Evolutionary conservation across 2,797 vertebrate genomes (phyloP).

Genomic region (Etheostoma perlongum): DNA sequence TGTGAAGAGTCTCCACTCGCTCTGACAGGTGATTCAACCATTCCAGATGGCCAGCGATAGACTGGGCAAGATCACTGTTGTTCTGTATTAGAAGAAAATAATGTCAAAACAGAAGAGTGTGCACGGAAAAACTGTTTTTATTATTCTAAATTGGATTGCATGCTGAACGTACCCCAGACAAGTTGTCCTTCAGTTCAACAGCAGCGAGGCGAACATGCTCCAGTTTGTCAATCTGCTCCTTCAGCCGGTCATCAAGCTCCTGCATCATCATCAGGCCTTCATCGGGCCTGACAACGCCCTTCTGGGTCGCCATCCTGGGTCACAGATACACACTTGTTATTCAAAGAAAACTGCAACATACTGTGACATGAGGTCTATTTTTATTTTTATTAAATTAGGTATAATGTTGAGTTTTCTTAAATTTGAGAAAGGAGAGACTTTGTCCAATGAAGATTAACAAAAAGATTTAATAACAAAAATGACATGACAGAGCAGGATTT

Average conservation of each 20-base stretch:
- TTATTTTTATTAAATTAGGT: too few species aligned
- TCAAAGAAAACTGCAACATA: neutral
- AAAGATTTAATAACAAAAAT: too few species aligned
- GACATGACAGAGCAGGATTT: too few species aligned
- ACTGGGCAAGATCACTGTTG: slow-evolving; percentile 77
- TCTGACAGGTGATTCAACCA: slow-evolving; percentile 83
- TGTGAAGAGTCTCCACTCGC: slow-evolving; percentile 84
- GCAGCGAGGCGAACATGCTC: slow-evolving; percentile 84
- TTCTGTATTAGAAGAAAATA: slow-evolving; percentile 56
- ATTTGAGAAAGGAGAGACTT: too few species aligned
- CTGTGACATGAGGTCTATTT: neutral
- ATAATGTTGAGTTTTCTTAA: too few species aligned
- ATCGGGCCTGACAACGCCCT: slow-evolving; percentile 50
- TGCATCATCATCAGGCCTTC: slow-evolving; percentile 87
- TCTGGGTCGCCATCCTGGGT: slow-evolving; percentile 71
- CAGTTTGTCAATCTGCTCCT: slow-evolving; percentile 86
- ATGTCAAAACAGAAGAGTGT: neutral
- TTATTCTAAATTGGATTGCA: neutral
- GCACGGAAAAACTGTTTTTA: neutral
- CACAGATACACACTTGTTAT: slow-evolving; percentile 14
- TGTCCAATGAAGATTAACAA: too few species aligned
- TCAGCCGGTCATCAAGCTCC: slow-evolving; percentile 86
- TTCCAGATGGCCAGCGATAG: slow-evolving; percentile 81
- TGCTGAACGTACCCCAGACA: slow-evolving; percentile 69
- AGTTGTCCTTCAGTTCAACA: slow-evolving; percentile 78